Conservation (phyloP, 2,888 invertebrate genomes). For the Xylophagus ater region DNA sequence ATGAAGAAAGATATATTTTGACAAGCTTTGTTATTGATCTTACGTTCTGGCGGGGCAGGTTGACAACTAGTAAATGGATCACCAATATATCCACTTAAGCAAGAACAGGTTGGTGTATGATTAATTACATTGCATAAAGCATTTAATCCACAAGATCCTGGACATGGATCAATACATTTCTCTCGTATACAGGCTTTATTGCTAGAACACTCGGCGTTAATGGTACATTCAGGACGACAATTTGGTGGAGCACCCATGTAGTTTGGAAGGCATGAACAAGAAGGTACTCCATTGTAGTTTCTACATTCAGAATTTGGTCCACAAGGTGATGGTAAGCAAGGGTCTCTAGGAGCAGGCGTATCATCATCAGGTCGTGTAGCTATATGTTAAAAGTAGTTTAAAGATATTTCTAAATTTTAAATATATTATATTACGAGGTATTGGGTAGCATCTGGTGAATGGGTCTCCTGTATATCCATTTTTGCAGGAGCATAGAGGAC, state of each 20-base stretch:
- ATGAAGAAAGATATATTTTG: slow-evolving; percentile 11
- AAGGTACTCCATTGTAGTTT: slow-evolving; percentile 46
- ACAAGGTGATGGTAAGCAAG: slow-evolving; percentile 54
- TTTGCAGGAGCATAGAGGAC: slow-evolving; percentile 49
- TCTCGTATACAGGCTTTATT: slow-evolving; percentile 63
- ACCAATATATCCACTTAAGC: slow-evolving; percentile 41
- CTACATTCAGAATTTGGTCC: slow-evolving; percentile 51
- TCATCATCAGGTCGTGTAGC: too few species aligned
- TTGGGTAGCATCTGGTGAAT: slow-evolving; percentile 43
- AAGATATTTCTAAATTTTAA: too few species aligned
- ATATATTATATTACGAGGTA: slow-evolving; percentile 39
- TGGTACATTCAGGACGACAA: slow-evolving; percentile 63
- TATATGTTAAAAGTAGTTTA: too few species aligned
- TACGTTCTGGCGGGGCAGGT: slow-evolving; percentile 28
- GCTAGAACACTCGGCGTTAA: slow-evolving; percentile 61
- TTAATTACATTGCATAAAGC: slow-evolving; percentile 65
- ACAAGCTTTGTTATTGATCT: slow-evolving; percentile 15
- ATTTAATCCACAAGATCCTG: slow-evolving; percentile 61
- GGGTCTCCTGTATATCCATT: slow-evolving; percentile 48
- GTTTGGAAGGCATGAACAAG: slow-evolving; percentile 55
- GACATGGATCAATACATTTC: slow-evolving; percentile 68
- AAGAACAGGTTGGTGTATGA: slow-evolving; percentile 61
- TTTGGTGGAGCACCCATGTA: slow-evolving; percentile 65
- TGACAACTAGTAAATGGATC: slow-evolving; percentile 51
- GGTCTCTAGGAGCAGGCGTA: slow-evolving; percentile 35